Conservation (phyloP, 1,140 invertebrate species). For the Potamilus streckersoni region DNA sequence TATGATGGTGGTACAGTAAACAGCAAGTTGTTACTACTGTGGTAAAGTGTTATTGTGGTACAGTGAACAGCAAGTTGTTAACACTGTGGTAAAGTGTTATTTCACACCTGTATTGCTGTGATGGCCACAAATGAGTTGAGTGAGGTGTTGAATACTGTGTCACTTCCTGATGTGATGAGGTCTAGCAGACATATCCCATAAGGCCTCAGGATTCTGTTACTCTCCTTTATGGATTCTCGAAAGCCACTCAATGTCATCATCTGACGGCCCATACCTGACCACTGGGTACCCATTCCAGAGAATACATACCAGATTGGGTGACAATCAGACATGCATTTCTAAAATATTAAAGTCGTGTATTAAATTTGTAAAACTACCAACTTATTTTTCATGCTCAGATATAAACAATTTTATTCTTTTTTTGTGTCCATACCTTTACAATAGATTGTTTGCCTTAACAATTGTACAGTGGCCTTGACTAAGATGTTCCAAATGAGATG, state of each 20-base stretch:
- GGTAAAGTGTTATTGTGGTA: too few relatives aligned
- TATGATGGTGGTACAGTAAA: too few relatives aligned
- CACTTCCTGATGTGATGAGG: constrained; percentile 81
- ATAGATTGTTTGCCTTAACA: too few relatives aligned
- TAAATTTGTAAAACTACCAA: too few relatives aligned
- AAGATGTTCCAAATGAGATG: too few relatives aligned
- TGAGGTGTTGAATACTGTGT: constrained; percentile 84
- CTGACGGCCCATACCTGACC: constrained; percentile 90
- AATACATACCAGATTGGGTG: constrained; percentile 94
- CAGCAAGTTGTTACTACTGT: too few relatives aligned
- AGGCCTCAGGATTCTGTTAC: constrained; percentile 79
- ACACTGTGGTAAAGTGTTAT: too few relatives aligned
- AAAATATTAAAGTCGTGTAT: constrained; percentile 1
- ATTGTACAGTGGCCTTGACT: too few relatives aligned
- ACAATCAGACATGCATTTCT: constrained; percentile 54
- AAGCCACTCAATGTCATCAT: constrained; percentile 86
- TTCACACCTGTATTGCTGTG: constrained; percentile 86
- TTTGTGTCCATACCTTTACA: too few relatives aligned
- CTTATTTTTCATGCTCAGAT: too few relatives aligned
- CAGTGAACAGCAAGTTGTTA: too few relatives aligned
- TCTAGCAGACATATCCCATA: constrained; percentile 85
- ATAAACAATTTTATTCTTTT: too few relatives aligned
- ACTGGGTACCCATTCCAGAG: constrained; percentile 97
- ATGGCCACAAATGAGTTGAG: constrained; percentile 92
- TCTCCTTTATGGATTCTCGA: constrained; percentile 79